Conservation (phyloP, 1,140 invertebrate genomes). For the Oedothorax gibbosus region DNA sequence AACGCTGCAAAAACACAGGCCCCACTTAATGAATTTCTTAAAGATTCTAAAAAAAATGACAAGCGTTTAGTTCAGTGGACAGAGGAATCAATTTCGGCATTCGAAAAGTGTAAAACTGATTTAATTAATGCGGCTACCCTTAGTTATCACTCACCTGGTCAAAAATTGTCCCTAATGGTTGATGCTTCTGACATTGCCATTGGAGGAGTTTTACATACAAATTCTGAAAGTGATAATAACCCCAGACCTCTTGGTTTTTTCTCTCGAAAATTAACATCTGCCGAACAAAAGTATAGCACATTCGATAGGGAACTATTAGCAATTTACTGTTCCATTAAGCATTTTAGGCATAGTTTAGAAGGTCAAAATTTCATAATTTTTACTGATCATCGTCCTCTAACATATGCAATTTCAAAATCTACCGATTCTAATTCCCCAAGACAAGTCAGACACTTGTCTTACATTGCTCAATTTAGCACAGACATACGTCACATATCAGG, state of each 20-base stretch:
- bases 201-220: neutral
- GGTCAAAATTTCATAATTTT: slow-evolving; percentile 26
- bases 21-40: neutral
- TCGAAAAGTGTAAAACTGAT: neutral
- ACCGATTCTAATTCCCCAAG: neutral
- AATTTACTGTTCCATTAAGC: neutral
- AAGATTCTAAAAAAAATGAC: neutral
- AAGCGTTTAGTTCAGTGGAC: too few species aligned
- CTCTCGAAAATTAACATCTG: neutral
- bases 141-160: neutral
- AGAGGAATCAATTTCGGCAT: too few species aligned
- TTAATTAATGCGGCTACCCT: slow-evolving; percentile 1
- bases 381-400: slow-evolving; percentile 10
- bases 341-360: slow-evolving; percentile 4
- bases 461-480: neutral
- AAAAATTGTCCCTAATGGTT: neutral
- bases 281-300: slow-evolving; percentile 5
- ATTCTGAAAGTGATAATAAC: neutral
- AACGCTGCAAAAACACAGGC: neutral
- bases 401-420: neutral
- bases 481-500: too few species aligned
- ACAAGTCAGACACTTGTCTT: slow-evolving; percentile 4
- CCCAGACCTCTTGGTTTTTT: neutral
- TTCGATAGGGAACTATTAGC: slow-evolving; percentile 5
- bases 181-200: slow-evolving; percentile 6